Evolutionary conservation across 2,797 vertebrate species (phyloP), one percentile per base, ranked within the genome.

Genomic region (Streptopelia turtur): DNA sequence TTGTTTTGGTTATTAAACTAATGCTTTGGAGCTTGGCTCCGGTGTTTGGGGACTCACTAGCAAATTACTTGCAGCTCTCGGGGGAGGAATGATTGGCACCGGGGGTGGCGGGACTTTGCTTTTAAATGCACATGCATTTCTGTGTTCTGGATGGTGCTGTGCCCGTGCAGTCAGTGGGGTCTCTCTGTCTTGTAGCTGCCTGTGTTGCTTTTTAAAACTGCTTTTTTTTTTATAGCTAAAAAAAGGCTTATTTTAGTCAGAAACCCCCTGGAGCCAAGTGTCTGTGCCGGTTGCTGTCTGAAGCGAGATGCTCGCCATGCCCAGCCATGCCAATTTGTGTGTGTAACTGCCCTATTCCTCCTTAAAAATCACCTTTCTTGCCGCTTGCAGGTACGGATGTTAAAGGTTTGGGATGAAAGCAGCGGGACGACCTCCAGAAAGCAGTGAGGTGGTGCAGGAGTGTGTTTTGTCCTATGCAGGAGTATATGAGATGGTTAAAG

Each of bases 1-100:
- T 95, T 90, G 81, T 68, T 87, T 8, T 89, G 69, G 92, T 91
- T 95, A 89, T 97, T 96, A 97, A 96, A 95, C 41, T 59, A 91
- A 22, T 17, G 13, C 76, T 66, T 53, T 13, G 0, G 17, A 89
- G 76, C 81, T 80, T 2, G 2, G 30, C 53, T 75, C 13, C 47
- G 6, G 0, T 35, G 47, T 39, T 4, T 49, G 74, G 84, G 82
- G 66, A 88, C 78, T 91, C 24, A 2, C 37, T 39, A 13, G 82
- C 79, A 96, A 96, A 95, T 96, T 80, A 53, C 84, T 75, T 9
- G 2, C 77, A 52, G 74, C 77, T 89, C 80, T 63, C 35, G 1
- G 49, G 80, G 79, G 86, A 75, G 69, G 49, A 30, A 10, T 86
- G 89, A 56, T 33, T 91, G 76, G 77, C 91, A 87, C 87, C 6